These are phyloP conservation scores for Drepana arcuata DNA, from an alignment of 1,140 invertebrate species.

Conservation along the genomic window DNA sequence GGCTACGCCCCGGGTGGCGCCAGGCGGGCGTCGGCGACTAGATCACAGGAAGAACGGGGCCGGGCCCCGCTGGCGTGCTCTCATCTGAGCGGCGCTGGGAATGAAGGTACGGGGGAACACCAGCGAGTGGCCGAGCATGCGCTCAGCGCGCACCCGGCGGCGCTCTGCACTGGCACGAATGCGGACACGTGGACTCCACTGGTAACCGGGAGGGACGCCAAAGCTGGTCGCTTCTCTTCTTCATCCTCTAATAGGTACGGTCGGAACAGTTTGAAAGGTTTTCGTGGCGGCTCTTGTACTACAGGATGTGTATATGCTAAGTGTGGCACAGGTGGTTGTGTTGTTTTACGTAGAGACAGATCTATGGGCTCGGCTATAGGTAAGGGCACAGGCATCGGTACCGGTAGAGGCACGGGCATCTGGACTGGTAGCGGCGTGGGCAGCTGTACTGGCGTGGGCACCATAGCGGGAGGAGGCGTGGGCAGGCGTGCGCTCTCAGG, in stretches of 20 bases:
- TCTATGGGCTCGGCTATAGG: conserved; percentile 67
- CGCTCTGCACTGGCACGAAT: conserved; percentile 52
- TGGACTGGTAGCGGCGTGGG: conserved; percentile 16
- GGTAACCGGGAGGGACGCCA: conserved; percentile 40
- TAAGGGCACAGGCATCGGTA: conserved; percentile 31
- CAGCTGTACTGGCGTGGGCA: conserved; percentile 46
- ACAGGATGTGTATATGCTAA: conserved; percentile 15
- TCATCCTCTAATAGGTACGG: conserved; percentile 62
- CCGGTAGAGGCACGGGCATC: conserved; percentile 16
- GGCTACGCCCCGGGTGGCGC: conserved; percentile 65
- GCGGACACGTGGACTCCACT: conserved; percentile 47
- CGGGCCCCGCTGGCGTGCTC: conserved; percentile 36
- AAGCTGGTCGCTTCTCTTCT: conserved; percentile 34
- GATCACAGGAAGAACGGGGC: conserved; percentile 57
- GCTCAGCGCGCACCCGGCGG: conserved; percentile 39
- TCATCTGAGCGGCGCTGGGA: conserved; percentile 59
- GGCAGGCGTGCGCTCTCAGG: conserved; percentile 56
- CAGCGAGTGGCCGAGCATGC: conserved; percentile 41
- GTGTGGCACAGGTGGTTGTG: conserved; percentile 29
- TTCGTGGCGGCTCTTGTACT: conserved; percentile 34
- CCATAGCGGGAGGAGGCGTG: conserved; percentile 58
- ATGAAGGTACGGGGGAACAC: conserved; percentile 38
- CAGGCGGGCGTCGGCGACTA: conserved; percentile 63
- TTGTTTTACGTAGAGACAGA: conserved; percentile 63
- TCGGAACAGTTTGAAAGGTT: conserved; percentile 77